These are phyloP conservation scores for Achlya flavicornis DNA, from an alignment of 2,888 invertebrate species.

Conservation along the genomic window DNA sequence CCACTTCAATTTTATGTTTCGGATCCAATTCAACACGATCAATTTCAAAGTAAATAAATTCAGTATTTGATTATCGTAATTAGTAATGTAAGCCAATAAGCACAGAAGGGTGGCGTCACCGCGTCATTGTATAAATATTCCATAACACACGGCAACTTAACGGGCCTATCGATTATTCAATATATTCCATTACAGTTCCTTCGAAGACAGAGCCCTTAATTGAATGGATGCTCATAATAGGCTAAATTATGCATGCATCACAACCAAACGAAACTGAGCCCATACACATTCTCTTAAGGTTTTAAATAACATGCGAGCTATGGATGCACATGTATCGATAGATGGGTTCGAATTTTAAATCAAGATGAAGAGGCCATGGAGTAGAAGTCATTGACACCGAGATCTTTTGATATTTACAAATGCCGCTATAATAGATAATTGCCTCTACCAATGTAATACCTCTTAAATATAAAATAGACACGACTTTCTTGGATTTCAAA, in stretches of 20 bases:
- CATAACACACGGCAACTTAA: conserved; percentile 25
- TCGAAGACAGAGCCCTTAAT: conserved; percentile 56
- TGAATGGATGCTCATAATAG: conserved; percentile 60
- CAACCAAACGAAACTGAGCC: conserved; percentile 36
- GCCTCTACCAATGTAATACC: not conserved
- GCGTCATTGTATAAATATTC: conserved; percentile 26
- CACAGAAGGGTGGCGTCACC: not conserved
- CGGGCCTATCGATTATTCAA: conserved; percentile 37
- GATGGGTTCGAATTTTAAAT: conserved; percentile 42
- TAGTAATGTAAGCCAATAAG: too few relatives aligned
- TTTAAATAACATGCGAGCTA: conserved; percentile 18
- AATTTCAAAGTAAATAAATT: too few relatives aligned
- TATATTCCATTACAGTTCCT: conserved; percentile 32
- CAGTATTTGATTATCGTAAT: too few relatives aligned
- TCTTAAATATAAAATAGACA: not conserved
- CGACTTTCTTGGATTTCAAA: not conserved
- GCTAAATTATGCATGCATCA: conserved; percentile 48
- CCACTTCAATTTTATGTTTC: too few relatives aligned
- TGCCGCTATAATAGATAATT: not conserved
- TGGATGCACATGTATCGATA: conserved; percentile 25
- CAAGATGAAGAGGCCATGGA: conserved; percentile 53
- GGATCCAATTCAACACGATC: too few relatives aligned
- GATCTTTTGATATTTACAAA: conserved; percentile 24
- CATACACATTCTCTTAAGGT: conserved; percentile 31
- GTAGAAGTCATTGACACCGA: conserved; percentile 50